Evolutionary conservation across 1,140 invertebrate genomes (phyloP).

Genomic region (Monomorium pharaonis): DNA sequence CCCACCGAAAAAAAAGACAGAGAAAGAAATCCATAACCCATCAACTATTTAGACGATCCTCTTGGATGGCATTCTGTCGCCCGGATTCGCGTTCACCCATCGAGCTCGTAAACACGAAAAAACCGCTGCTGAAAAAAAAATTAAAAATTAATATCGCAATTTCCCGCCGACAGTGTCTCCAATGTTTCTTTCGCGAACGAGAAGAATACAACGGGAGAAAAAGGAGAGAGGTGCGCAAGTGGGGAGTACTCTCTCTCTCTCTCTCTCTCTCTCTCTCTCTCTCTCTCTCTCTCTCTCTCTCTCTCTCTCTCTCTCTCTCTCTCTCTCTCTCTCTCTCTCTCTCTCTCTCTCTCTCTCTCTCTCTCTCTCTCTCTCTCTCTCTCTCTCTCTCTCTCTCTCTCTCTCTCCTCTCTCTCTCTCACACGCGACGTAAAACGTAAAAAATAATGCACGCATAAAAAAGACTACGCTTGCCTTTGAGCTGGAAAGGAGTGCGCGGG

Average conservation of each 20-base stretch:
- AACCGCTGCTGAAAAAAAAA: constrained; percentile 63
- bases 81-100: not conserved
- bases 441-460: constrained; percentile 71
- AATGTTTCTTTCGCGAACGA: not conserved
- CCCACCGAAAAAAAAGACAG: constrained; percentile 38
- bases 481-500: constrained; percentile 58
- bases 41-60: constrained; percentile 64
- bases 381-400: no score
- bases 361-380: not conserved
- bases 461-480: constrained; percentile 63
- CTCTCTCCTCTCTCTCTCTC: not conserved
- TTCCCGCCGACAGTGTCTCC: constrained; percentile 62
- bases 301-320: constrained; percentile 45
- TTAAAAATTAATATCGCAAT: constrained; percentile 78
- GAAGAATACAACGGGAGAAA: constrained; percentile 8
- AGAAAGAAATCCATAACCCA: constrained; percentile 66
- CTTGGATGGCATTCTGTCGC: not conserved
- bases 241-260: constrained; percentile 55
- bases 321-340: not conserved
- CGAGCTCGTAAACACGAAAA: constrained; percentile 13
- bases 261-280: not conserved
- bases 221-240: not conserved
- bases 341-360: constrained; percentile 21
- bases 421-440: constrained; percentile 63
- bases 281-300: no score